Conservation (phyloP, 2,797 vertebrate species). For the Amblyopsis hoosieri region DNA sequence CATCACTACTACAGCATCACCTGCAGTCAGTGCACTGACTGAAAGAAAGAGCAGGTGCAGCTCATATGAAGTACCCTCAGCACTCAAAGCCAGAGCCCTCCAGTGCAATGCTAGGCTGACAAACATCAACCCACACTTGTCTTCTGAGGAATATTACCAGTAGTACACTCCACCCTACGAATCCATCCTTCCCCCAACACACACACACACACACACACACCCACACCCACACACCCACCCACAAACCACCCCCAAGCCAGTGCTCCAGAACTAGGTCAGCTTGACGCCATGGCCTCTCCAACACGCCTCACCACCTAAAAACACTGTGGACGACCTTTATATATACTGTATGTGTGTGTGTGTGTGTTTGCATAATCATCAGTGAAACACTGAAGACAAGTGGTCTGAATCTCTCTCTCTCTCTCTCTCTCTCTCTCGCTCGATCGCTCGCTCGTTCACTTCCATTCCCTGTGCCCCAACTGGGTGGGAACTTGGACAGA, state of each 20-base stretch:
- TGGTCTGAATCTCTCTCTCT: neutral
- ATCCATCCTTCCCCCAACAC: neutral
- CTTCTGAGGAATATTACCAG: constrained; percentile 1
- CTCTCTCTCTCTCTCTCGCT: constrained; percentile 1
- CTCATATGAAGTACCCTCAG: too few species aligned
- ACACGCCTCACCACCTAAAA: neutral
- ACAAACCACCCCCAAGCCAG: neutral
- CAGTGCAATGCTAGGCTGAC: neutral
- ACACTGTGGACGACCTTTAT: neutral
- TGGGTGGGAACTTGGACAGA: constrained; percentile 9
- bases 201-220: neutral
- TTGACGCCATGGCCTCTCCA: neutral
- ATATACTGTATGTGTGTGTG: neutral
- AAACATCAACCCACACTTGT: neutral
- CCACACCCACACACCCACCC: constrained; percentile 1
- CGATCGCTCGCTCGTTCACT: constrained; percentile 22
- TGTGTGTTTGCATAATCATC: neutral
- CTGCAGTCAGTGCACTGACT: too few species aligned
- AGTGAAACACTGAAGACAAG: too few species aligned
- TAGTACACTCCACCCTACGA: constrained; percentile 24
- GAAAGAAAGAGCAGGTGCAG: too few species aligned
- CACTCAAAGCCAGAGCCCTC: too few species aligned
- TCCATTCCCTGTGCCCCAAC: constrained; percentile 7
- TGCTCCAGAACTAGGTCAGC: constrained; percentile 66
- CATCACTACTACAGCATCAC: too few species aligned